Base-by-base conservation (phyloP, 2,113 vertebrate species). In the Conger conger region DNA sequence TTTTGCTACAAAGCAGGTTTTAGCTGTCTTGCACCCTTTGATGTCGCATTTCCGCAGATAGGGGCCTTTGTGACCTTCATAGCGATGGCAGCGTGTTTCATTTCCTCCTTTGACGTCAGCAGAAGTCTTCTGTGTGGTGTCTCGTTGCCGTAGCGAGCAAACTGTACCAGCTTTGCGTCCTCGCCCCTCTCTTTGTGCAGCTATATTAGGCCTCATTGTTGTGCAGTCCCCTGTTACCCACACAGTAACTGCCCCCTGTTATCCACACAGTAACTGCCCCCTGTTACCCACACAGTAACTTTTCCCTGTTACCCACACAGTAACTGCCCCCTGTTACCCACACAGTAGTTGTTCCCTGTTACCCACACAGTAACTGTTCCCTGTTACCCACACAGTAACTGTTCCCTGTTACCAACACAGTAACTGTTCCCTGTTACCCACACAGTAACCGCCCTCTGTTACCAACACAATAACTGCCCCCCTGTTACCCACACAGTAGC, bases 91-190 rank as follows among this genome's bases (percentile, higher is more conserved):
- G 20, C 38, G 76, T 33, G 77, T 79, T 79, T 57, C 17, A 35
- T 84, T 84, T 63, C 53, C 3, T 15, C 30, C 6, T 23, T 8
- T 80, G 77, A 84, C 83, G 83, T 80, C 83, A 84, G 76, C 77
- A 57, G 36, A 79, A 36, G 77, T 80, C 76, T 23, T 42, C 23
- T 5, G 53, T 42, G 53, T 30, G 0, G 53, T 13, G 53, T 84
- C 83, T 35, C 8, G 54, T 60, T 68, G 77, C 77, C 4, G 33
- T 63, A 63, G 76, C 53, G 45, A 80, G 76, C 57, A n/a, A 79
- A 80, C 83, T 60, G 83, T 84, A 23, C 9, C 76, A 18, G 77
- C 40, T 23, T 53, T 79, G 83, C 60, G 27, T 79, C 23, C 17
- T 68, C 27, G 15, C 76, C 50, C 27, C 33, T n/a, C 76, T 36